Conservation (phyloP, 2,888 invertebrate genomes). For the Ryuthela nishihirai region DNA sequence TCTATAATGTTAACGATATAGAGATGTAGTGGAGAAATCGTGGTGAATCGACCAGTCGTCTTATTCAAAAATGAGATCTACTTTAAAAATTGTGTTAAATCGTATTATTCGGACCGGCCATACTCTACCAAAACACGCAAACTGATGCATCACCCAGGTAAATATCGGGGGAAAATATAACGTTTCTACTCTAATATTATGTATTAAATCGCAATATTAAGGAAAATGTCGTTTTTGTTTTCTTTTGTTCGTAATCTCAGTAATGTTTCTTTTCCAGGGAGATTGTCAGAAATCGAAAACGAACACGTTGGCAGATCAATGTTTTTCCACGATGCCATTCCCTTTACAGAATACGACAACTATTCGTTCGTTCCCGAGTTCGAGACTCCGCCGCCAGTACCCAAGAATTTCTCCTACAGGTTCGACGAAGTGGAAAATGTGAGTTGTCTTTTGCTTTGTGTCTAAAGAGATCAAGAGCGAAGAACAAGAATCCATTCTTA, state of each 20-base stretch:
- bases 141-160: no score
- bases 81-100: slow-evolving; percentile 3
- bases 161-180: no score
- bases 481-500: no score
- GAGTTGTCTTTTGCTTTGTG: slow-evolving; percentile 1
- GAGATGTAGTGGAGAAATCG: no score
- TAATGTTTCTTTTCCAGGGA: slow-evolving; percentile 57
- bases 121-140: neutral
- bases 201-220: neutral
- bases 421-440: slow-evolving; percentile 10
- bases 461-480: no score
- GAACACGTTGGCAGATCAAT: slow-evolving; percentile 63
- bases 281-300: slow-evolving; percentile 32
- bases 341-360: slow-evolving; percentile 77
- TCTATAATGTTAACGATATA: no score
- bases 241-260: neutral
- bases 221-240: slow-evolving; percentile 2
- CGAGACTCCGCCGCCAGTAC: slow-evolving; percentile 63
- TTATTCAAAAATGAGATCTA: no score
- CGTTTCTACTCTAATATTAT: no score
- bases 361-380: slow-evolving; percentile 72
- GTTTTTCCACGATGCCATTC: slow-evolving; percentile 71
- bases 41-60: no score
- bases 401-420: slow-evolving; percentile 59
- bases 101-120: neutral